Evolutionary conservation across 2,113 vertebrate genomes (phyloP).

Genomic region (Sciurus niger): DNA sequence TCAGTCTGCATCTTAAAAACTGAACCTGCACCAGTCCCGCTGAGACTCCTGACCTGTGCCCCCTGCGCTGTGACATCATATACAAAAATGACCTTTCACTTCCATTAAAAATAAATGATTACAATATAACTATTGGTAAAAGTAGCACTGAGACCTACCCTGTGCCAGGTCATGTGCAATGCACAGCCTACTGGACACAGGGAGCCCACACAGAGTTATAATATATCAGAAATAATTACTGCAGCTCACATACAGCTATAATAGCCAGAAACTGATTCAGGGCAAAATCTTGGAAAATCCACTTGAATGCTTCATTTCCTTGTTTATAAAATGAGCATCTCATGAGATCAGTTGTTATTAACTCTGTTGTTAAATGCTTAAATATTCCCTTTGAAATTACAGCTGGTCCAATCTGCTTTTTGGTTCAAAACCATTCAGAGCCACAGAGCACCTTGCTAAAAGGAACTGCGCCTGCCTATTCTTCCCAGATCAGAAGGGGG

Average conservation of each 20-base stretch:
- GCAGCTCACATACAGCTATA: background rate
- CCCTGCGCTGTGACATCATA: background rate
- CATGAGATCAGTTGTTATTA: background rate
- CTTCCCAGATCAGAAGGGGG: background rate
- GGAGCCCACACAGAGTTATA: background rate
- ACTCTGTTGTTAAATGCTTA: conserved; percentile 18
- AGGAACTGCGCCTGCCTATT: fast-evolving
- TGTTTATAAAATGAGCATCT: conserved; percentile 35
- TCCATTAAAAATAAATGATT: background rate
- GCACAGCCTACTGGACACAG: background rate
- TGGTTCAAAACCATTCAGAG: background rate
- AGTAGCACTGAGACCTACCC: background rate
- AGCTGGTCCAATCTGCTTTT: background rate
- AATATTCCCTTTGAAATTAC: background rate
- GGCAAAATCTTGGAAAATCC: background rate
- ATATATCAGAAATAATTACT: background rate
- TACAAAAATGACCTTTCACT: background rate
- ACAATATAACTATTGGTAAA: background rate
- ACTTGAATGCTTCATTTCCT: conserved; percentile 14
- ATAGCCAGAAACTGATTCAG: background rate
- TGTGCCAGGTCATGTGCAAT: background rate
- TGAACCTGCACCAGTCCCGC: background rate
- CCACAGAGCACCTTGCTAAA: background rate
- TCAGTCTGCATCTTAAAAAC: background rate
- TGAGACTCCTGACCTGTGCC: background rate